Evolutionary conservation across 2,797 vertebrate species (phyloP).

Genomic region (Numenius phaeopus): DNA sequence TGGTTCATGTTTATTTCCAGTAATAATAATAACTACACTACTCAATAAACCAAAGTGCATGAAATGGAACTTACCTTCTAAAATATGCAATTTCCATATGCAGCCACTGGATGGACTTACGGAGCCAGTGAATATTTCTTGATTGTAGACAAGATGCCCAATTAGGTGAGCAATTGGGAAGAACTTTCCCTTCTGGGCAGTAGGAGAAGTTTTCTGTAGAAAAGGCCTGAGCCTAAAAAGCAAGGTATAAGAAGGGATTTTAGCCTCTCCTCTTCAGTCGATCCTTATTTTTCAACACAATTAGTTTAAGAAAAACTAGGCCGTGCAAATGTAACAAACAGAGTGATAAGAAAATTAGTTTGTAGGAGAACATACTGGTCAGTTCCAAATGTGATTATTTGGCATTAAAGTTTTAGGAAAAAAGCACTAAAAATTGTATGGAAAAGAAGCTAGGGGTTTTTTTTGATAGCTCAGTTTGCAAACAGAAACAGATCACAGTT

Average conservation of each 20-base stretch:
- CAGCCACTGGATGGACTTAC: slow-evolving; percentile 62
- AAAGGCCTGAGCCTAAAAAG: neutral
- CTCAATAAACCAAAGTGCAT: neutral
- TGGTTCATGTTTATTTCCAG: neutral
- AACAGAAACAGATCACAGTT: neutral
- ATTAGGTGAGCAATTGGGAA: neutral
- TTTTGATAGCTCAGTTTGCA: neutral
- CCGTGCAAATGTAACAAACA: neutral
- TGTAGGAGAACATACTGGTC: neutral
- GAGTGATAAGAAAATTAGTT: neutral
- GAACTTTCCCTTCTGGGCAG: neutral
- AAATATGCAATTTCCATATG: slow-evolving; percentile 28
- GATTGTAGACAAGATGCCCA: neutral
- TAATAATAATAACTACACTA: neutral
- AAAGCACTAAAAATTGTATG: neutral
- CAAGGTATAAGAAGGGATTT: neutral
- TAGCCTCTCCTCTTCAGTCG: rapidly evolving
- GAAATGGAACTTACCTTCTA: neutral
- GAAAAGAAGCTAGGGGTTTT: neutral
- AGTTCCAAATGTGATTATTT: neutral
- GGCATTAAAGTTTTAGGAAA: neutral
- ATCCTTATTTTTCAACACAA: neutral
- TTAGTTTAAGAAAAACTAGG: neutral
- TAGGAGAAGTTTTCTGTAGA: neutral
- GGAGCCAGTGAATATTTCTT: neutral